Base-by-base conservation (phyloP, 2,797 vertebrate species). In the Trachops cirrhosus region DNA sequence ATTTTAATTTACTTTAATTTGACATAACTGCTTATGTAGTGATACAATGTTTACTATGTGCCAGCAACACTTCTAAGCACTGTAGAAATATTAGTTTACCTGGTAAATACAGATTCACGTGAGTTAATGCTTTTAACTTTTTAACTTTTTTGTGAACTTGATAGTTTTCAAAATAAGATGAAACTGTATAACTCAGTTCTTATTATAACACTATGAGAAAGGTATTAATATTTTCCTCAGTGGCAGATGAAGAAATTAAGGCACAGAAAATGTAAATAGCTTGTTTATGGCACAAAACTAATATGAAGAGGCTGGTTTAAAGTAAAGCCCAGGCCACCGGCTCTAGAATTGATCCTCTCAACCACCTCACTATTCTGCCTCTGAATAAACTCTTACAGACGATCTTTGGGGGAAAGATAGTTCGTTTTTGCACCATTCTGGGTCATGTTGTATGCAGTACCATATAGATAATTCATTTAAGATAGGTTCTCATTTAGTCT, bases 1-100 rank as follows among this genome's bases (percentile, higher is more conserved):
- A 18, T 92, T 89, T 92, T 92, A 80, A 87, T 86, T 95, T 87
- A 52, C 16, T 92, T 93, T 85, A 77, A 78, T 77, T 93, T 92
- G 70, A 32, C 18, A 48, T 88, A 82, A 82, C 44, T 52, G 29
- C 14, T 37, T 86, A 73, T 15, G 5, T 68, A 37, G 37, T 85
- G n/a, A 52, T 89, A 29, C 26, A 39, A 15, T 93, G 54, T 29
- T 89, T 89, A 46, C 24, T 74, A 10, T 90, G 29, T 86, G 21
- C 46, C 44, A 71, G 26, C 87, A 78, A 88, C 8, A 44, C 37
- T 57, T 90, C 14, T 52, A 78, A 86, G 32, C 46, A 52, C 3
- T 79, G 70, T 57, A 57, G 68, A 68, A 94, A 91, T 94, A 54
- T 24, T 70, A 71, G 68, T 70, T 95, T 41, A 75, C 29, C 8